Evolutionary conservation across 2,113 vertebrate species (phyloP), one percentile per base, ranked within the genome.

Genomic region (Hippocampus zosterae): DNA sequence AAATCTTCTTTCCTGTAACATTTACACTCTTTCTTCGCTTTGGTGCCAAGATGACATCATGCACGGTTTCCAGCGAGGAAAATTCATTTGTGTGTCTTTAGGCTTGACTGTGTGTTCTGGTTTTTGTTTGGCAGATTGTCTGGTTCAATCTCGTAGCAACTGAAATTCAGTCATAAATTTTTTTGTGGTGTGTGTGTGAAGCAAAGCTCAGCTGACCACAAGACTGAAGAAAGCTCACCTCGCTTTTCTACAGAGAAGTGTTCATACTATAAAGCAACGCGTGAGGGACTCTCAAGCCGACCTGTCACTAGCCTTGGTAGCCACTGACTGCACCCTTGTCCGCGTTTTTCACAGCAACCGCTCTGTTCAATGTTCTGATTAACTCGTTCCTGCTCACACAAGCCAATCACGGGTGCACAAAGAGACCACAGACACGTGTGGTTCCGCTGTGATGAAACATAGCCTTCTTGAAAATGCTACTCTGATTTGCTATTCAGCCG

Each of bases 41-140:
- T 46, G 68, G 33, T 2, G 46, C 37, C 27, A 40, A n/a, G 25
- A 59, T 85, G 71, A 81, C 57, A 68, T 81, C 73, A 71, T 44
- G 42, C 65, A 75, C 62, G 44, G 70, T 75, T 70, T 73, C 55
- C 63, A 71, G 52, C 62, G 63, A 46, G 27, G 62, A 69, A 76
- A 83, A 40, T 57, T 67, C 61, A 29, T 53, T 11, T 25, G 55
- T 74, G 55, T 74, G 67, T 74, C 80, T 83, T 78, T 74, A 66
- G 71, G 77, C 73, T 64, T 75, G 68, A 72, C 77, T 81, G 74
- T 76, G 82, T 82, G 74, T 83, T 85, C 71, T 72, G 62, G 44
- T 73, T 81, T 85, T 68, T 67, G 69, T 66, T 78, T 27, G 16
- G 12, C 62, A 64, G 40, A 44, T 44, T 57, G 68, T 75, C 7